Percentiles rank a stretch among this genome's conserved stretches.
Evolutionary conservation across 2,113 vertebrate species (phyloP).

Genomic region (Lophotis ruficrista): DNA sequence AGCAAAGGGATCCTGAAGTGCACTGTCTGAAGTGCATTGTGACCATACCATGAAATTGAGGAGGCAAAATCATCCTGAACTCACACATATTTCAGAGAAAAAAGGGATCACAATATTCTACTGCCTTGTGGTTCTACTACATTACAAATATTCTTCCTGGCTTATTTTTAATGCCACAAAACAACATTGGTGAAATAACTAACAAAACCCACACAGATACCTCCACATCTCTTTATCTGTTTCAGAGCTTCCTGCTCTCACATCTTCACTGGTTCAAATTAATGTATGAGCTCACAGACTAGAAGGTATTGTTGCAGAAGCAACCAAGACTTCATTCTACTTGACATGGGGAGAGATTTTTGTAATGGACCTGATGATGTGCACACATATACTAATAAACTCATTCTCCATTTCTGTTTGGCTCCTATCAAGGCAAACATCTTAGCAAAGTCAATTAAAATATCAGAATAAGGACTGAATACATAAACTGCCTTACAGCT

Average conservation of each 20-base stretch:
- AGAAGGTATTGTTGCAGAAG: neutral
- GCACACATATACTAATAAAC: neutral
- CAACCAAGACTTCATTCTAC: neutral
- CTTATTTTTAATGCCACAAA: slow-evolving; percentile 14
- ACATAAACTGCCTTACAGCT: neutral
- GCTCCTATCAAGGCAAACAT: neutral
- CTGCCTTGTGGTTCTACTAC: neutral
- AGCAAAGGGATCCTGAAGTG: neutral
- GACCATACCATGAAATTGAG: neutral
- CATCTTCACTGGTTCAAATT: neutral
- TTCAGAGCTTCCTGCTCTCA: neutral
- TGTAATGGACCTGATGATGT: neutral
- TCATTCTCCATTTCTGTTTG: neutral
- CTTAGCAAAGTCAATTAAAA: neutral
- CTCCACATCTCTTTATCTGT: neutral
- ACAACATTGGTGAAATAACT: neutral
- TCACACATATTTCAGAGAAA: neutral
- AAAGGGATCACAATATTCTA: neutral
- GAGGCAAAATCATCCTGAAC: neutral
- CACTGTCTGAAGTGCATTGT: neutral
- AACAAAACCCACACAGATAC: neutral
- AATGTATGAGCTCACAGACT: neutral
- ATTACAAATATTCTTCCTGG: neutral
- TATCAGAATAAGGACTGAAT: neutral
- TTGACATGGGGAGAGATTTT: neutral